Base-by-base conservation (phyloP, 2,113 vertebrate species). In the Melanerpes aurifrons region DNA sequence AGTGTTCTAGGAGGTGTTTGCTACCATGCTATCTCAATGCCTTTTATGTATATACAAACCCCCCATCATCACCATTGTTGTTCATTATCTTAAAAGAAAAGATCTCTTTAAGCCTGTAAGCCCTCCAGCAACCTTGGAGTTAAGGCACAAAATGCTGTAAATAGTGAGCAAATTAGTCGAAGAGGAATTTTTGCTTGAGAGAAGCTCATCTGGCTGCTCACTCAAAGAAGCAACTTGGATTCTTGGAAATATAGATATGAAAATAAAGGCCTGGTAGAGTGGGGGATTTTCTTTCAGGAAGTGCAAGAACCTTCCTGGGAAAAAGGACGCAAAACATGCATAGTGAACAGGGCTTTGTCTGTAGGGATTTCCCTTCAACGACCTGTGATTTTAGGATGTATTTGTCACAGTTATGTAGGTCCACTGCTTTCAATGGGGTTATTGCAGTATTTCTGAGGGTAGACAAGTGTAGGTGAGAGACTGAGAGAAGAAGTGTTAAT, bases 21-120 rank as follows among this genome's bases (percentile, higher is more conserved):
- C 35, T 72, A 43, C 73, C 71, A 5, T 45, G 72, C 5, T 82
- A 73, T 69, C 73, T 94, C 82, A 85, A 5, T 79, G 73, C 45
- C 73, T 92, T 92, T 95, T 71, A 40, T 69, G 67, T 88, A 47
- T 71, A 45, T 48, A 84, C 59, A 86, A 82, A 82, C 3, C 50
- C 69, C 48, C 20, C 35, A 81, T 91, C 56, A 74, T 87, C 74
- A 79, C 67, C 66, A 88, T 16, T 73, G 22, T 37, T 25, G 6
- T 24, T 83, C 26, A 28, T 80, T 95, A 90, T 90, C 94, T 92
- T 83, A 28, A 91, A 92, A 80, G 26, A 78, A 78, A 87, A 81
- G 19, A 89, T 90, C 69, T 80, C 48, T 91, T 80, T 67, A 76
- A 84, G 21, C 13, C 24, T 75, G 4, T 66, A 59, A 94, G 35